A percentile compares a stretch with the other conserved stretches of the same genome.
Evolutionary conservation across 2,113 vertebrate species (phyloP).

Genomic region (rabbit (Oryctolagus cuniculus)): DNA sequence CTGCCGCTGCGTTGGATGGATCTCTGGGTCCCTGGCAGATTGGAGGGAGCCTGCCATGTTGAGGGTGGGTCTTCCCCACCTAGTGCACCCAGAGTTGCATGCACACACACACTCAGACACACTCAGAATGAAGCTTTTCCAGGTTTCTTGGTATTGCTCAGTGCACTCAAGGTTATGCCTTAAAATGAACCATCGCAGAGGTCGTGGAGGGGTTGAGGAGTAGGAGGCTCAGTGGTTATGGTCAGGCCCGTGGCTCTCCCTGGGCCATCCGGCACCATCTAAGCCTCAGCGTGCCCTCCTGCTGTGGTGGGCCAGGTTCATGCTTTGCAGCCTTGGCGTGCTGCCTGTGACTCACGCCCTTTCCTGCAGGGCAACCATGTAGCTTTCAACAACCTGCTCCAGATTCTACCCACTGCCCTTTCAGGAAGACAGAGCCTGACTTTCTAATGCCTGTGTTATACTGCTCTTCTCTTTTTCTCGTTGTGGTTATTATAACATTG

Average conservation of each 20-base stretch:
- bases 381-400: background rate
- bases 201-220: background rate
- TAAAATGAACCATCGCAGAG: too few species aligned
- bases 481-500: background rate
- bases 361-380: background rate
- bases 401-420: background rate
- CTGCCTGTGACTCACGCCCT: accelerated
- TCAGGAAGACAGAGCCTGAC: background rate
- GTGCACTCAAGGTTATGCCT: too few species aligned
- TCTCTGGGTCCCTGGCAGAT: too few species aligned
- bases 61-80: too few species aligned
- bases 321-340: background rate
- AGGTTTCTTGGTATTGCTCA: too few species aligned
- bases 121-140: too few species aligned
- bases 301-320: accelerated
- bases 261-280: background rate
- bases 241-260: background rate
- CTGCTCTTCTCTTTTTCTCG: background rate
- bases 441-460: background rate
- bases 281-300: background rate
- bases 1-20: too few species aligned
- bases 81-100: too few species aligned
- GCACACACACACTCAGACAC: too few species aligned
- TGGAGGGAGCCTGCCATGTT: too few species aligned
- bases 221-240: background rate